phyloP scores from a whole-genome alignment of 2,797 vertebrate species.

The Silurus lanzhouensis region DNA sequence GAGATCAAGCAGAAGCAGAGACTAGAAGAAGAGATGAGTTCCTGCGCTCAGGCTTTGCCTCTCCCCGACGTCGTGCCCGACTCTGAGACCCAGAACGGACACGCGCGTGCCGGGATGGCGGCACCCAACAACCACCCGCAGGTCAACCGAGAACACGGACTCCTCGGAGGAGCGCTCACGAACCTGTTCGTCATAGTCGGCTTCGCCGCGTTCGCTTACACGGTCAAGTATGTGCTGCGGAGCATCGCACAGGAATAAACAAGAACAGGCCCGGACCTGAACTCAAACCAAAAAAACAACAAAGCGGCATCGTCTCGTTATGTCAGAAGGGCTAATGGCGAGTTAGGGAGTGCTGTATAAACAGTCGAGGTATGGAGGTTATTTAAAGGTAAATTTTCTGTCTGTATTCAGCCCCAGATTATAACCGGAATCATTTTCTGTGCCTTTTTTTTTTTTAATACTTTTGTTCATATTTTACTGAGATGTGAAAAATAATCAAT shows the following conservation, averaged over 20 bases:
- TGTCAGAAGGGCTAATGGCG: constrained; percentile 31
- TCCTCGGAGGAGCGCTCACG: constrained; percentile 92
- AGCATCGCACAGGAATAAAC: constrained; percentile 98
- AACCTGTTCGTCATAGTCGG: constrained; percentile 98
- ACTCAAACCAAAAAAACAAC: constrained; percentile 33
- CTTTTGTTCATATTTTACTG: too few relatives aligned
- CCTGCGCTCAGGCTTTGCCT: constrained; percentile 84
- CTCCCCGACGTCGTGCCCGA: constrained; percentile 93
- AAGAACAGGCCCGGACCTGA: constrained; percentile 5
- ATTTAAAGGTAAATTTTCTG: constrained; percentile 26
- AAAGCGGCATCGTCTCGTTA: constrained; percentile 14
- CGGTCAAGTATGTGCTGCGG: constrained; percentile 96
- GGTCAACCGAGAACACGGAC: constrained; percentile 96
- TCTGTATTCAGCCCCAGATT: background rate
- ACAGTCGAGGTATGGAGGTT: background rate
- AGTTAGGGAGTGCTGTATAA: background rate
- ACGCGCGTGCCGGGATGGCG: constrained; percentile 70
- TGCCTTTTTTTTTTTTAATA: too few relatives aligned
- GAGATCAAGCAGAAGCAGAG: constrained; percentile 96
- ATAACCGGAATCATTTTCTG: background rate
- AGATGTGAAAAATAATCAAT: too few relatives aligned
- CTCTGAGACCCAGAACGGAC: constrained; percentile 85
- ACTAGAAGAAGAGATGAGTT: constrained; percentile 86
- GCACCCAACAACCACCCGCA: constrained; percentile 84
- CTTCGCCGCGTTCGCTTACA: constrained; percentile 98